phyloP scores from a whole-genome alignment of 2,113 vertebrate species.

The Hippopotamus amphibius region DNA sequence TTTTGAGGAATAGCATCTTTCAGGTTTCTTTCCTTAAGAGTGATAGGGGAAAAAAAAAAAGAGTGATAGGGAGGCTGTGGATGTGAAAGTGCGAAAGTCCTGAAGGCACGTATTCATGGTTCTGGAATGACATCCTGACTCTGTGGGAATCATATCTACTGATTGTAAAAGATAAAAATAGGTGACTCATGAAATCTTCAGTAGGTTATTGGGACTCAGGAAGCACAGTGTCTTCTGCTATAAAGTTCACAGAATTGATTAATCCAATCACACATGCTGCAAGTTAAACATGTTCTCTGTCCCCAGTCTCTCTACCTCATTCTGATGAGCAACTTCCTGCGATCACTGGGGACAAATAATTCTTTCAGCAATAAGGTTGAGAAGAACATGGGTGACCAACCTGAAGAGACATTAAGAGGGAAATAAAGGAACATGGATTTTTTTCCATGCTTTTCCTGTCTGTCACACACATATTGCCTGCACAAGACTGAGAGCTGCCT shows the following conservation, averaged over 20 bases:
- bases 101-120: background rate
- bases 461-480: background rate
- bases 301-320: background rate
- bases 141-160: background rate
- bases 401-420: background rate
- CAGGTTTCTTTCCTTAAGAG: background rate
- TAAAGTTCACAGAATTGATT: conserved; percentile 53
- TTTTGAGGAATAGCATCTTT: background rate
- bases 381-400: background rate
- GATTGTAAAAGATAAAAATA: background rate
- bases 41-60: background rate
- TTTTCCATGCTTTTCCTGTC: background rate
- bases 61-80: background rate
- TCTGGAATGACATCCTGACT: background rate
- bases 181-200: conserved; percentile 37
- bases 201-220: background rate
- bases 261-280: background rate
- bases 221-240: background rate
- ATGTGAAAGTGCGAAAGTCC: background rate
- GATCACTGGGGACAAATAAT: background rate
- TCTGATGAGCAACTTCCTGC: conserved; percentile 52
- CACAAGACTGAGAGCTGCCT: background rate
- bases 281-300: background rate
- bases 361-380: background rate
- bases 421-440: background rate